Evolutionary conservation across 1,140 invertebrate species (phyloP), one percentile per base, ranked within the genome.

Genomic region (Zaprionus capensis): DNA sequence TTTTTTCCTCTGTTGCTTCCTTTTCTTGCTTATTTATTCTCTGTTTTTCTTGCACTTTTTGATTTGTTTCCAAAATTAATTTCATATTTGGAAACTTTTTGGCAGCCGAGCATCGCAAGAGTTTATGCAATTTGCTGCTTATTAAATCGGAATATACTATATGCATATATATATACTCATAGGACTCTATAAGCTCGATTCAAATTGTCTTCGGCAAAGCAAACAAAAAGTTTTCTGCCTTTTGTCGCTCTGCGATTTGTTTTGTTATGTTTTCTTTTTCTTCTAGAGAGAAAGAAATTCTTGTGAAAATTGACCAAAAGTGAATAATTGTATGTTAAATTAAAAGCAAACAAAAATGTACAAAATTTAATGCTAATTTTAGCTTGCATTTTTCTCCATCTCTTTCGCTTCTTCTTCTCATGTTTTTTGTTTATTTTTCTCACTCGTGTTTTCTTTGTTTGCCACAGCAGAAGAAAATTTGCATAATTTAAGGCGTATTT

Each of bases 401-500:
- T 46, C 38, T 53, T 34, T 68, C 26, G n/a, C 34, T 44, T 28
- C 51, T 26, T n/a, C 6, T 26, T 17, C 56, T 56, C 38, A 36
- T 44, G 62, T 26, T 28, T 36, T 44, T 11, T 14, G 24, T 14
- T 38, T 41, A 7, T 28, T 55, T 44, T 44, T n/a, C 20, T 51
- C 62, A 34, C 28, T 44, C n/a, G 17, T 44, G 41, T 44, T 17
- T 73, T 36, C 26, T 58, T 12, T 34, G 62, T 63, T 76, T 62
- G 34, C 49, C 63, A 41, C 63, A 57, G 36, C 59, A 62, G 67
- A 68, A 78, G 59, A 76, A 66, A 71, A 82, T 82, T 80, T 86
- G 65, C 82, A 86, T 82, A 86, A 77, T 80, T 86, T 77, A 80
- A 80, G 77, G 80, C 82, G 72, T 69, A 71, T 76, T 80, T 80